These are phyloP conservation scores for Orbicella faveolata DNA, from an alignment of 64 coral and sea anemone genomes.

Conservation along the genomic window DNA sequence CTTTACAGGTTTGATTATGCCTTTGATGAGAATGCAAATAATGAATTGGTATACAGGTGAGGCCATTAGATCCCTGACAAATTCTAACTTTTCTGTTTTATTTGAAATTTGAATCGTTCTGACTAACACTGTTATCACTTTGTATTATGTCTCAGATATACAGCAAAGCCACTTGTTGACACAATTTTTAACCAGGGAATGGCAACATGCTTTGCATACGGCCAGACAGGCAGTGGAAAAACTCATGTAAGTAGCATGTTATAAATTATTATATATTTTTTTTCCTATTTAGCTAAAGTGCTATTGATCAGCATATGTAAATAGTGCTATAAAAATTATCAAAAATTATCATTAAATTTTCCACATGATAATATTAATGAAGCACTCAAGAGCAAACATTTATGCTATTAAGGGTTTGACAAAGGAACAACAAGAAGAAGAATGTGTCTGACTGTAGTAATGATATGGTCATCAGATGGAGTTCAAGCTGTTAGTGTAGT, in stretches of 20 bases:
- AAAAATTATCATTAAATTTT: too few species aligned
- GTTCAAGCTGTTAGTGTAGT: too few species aligned
- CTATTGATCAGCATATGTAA: background rate
- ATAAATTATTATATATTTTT: background rate
- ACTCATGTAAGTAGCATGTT: conserved; percentile 70
- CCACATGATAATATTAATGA: too few species aligned
- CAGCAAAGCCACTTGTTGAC: conserved; percentile 90
- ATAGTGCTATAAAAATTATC: background rate
- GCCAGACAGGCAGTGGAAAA: conserved; percentile 98
- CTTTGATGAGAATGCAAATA: conserved; percentile 91
- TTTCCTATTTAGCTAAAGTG: background rate
- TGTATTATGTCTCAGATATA: conserved; percentile 56
- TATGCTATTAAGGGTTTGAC: too few species aligned
- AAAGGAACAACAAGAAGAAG: background rate
- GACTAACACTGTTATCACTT: too few species aligned
- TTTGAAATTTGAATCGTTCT: too few species aligned
- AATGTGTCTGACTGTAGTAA: background rate
- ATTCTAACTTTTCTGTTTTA: too few species aligned
- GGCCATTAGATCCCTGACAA: background rate
- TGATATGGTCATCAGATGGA: too few species aligned
- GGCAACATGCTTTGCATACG: conserved; percentile 98
- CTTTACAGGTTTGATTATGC: conserved; percentile 92
- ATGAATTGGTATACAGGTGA: conserved; percentile 98
- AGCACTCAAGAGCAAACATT: too few species aligned
- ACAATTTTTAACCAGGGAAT: conserved; percentile 94